Evolutionary conservation across 2,113 vertebrate species (phyloP).

Genomic region (Gobius niger): DNA sequence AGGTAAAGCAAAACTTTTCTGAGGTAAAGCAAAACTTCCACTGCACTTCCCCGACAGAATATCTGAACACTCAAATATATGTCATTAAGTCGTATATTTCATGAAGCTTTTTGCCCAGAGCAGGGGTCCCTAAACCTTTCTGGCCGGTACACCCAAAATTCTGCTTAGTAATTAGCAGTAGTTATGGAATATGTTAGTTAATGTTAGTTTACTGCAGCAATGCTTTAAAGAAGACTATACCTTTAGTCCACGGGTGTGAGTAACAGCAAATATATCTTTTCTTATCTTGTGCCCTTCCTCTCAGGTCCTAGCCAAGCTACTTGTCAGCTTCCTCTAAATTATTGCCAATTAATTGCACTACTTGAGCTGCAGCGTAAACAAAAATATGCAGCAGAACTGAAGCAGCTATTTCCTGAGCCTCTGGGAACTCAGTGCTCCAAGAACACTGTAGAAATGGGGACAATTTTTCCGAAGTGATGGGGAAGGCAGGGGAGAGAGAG

Average conservation of each 20-base stretch:
- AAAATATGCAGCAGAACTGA: constrained; percentile 57
- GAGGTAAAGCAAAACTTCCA: background rate
- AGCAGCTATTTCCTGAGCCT: constrained; percentile 68
- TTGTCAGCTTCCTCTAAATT: constrained; percentile 66
- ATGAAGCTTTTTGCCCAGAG: no score
- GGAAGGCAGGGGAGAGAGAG: background rate
- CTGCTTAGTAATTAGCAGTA: no score
- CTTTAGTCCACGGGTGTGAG: no score
- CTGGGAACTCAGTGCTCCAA: constrained; percentile 41
- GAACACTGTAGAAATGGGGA: constrained; percentile 53
- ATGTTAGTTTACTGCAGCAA: no score
- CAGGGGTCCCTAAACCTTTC: no score
- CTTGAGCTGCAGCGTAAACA: constrained; percentile 72
- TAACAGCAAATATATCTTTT: no score
- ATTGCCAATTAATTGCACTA: constrained; percentile 64
- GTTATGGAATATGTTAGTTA: no score
- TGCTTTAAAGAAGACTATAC: no score
- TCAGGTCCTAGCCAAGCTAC: constrained; percentile 43
- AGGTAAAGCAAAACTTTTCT: background rate
- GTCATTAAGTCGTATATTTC: no score
- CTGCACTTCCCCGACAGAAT: constrained; percentile 1
- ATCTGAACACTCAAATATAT: no score
- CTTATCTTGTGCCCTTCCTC: constrained; percentile 25
- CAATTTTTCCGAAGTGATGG: constrained; percentile 38
- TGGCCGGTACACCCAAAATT: no score